Base-by-base conservation (phyloP, 2,888 invertebrate genomes). In the Eupithecia tripunctaria region DNA sequence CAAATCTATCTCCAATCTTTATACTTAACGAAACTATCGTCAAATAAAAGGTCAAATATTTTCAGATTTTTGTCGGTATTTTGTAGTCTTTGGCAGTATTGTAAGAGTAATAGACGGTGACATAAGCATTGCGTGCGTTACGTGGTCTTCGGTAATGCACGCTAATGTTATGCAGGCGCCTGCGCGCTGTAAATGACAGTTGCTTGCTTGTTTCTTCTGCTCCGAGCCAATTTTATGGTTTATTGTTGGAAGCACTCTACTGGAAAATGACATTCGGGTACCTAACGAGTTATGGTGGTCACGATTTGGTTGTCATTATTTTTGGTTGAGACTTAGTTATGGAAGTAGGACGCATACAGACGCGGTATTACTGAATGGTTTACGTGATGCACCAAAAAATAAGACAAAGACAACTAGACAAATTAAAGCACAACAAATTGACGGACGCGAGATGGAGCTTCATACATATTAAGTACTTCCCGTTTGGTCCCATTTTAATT, bases 41-140 rank as follows among this genome's bases (percentile, higher is more conserved):
- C 21, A 51, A 51, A 51, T 10, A 51, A 51, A 10, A 51, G 21
- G 47, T 21, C 8, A 43, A 43, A 43, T n/a, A 8, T 7, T 43
- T 43, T 8, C 8, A 18, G 43, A 43, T 43, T 59, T 32, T n/a
- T 32, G 27, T 32, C 18, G 62, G 14, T 65, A 32, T 18, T 47
- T n/a, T 74, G 47, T 67, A 72, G 76, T 59, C 70, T 36, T 56
- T 64, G 21, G 25, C 27, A n/a, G 62, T 36, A 63, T 63, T 64
- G 63, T 64, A 36, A 38, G 38, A 38, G 38, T 64, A 64, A 64
- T 64, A 79, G 77, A 78, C 77, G 76, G 68, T 80, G 80, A 80
- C 78, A 79, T 76, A 82, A 82, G 36, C 71, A 18, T 73, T 75
- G 80, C 78, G 79, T 80, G 80, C 71, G 74, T 78, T 78, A 80